phyloP scores from a whole-genome alignment of 2,888 invertebrate genomes.

The Horisme vitalbata region DNA sequence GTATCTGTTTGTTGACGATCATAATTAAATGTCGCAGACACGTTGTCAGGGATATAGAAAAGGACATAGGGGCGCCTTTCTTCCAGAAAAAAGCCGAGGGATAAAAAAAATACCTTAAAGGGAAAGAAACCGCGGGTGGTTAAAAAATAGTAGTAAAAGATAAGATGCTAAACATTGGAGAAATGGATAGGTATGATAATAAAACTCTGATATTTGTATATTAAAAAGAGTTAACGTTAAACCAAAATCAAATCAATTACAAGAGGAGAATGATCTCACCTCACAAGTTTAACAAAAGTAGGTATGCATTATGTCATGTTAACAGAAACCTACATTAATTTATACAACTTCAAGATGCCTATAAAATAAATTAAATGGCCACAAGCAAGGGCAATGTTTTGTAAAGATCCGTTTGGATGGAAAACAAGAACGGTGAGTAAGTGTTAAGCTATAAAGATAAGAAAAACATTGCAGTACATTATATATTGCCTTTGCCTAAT shows the following conservation, averaged over 20 bases:
- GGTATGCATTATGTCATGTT: slow-evolving; percentile 7
- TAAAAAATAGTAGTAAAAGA: no score
- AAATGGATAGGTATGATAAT: no score
- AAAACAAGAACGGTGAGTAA: slow-evolving; percentile 41
- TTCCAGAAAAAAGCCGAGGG: no score
- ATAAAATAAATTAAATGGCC: slow-evolving; percentile 41
- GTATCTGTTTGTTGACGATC: no score
- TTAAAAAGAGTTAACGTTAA: no score
- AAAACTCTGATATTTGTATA: no score
- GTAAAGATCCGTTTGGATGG: slow-evolving; percentile 40
- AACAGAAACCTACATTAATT: slow-evolving; percentile 26
- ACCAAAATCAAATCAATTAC: neutral
- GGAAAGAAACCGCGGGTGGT: no score
- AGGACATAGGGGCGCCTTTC: no score
- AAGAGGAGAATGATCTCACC: slow-evolving; percentile 2
- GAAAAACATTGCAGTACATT: slow-evolving; percentile 1
- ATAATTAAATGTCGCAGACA: no score
- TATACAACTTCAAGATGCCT: slow-evolving; percentile 37
- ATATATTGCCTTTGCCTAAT: neutral
- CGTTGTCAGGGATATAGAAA: no score
- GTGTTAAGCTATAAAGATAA: slow-evolving; percentile 33
- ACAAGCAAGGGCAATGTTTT: slow-evolving; percentile 40
- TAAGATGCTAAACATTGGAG: no score
- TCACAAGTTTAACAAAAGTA: neutral
- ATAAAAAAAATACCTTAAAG: no score